Conservation (phyloP, 2,888 invertebrate species). For the Yponomeuta sedellus region DNA sequence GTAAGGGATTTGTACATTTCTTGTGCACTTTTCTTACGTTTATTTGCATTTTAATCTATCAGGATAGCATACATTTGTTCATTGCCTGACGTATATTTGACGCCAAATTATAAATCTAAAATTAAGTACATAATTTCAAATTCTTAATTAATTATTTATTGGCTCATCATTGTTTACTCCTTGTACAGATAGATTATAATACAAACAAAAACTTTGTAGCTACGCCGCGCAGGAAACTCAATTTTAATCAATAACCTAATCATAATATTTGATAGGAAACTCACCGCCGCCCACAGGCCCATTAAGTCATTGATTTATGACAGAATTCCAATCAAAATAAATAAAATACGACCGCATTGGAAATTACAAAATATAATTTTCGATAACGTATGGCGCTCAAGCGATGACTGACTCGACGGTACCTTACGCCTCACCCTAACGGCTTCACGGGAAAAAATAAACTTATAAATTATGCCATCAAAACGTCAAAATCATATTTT, state of each 20-base stretch:
- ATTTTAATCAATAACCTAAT: conserved; percentile 16
- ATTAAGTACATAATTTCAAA: no score
- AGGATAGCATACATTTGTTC: no score
- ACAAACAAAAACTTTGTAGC: background rate
- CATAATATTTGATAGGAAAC: conserved; percentile 20
- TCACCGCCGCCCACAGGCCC: conserved; percentile 28
- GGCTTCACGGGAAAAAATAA: background rate
- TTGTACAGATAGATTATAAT: background rate
- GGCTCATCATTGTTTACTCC: no score
- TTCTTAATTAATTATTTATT: no score
- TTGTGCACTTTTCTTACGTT: no score
- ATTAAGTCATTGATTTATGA: conserved; percentile 24
- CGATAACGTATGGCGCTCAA: conserved; percentile 31
- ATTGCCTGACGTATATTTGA: no score
- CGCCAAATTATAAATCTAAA: no score
- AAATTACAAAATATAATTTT: conserved; percentile 52
- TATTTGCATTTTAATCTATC: no score
- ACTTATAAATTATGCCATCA: background rate
- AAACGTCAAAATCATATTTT: conserved; percentile 3
- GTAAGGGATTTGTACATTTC: no score
- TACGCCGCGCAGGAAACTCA: conserved; percentile 6
- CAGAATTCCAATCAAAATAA: conserved; percentile 27
- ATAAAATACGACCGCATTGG: conserved; percentile 21
- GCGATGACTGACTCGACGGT: conserved; percentile 2
- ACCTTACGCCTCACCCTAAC: background rate